These are phyloP conservation scores for Alloplasta piceator DNA, from an alignment of 2,888 invertebrate species.

Conservation along the genomic window DNA sequence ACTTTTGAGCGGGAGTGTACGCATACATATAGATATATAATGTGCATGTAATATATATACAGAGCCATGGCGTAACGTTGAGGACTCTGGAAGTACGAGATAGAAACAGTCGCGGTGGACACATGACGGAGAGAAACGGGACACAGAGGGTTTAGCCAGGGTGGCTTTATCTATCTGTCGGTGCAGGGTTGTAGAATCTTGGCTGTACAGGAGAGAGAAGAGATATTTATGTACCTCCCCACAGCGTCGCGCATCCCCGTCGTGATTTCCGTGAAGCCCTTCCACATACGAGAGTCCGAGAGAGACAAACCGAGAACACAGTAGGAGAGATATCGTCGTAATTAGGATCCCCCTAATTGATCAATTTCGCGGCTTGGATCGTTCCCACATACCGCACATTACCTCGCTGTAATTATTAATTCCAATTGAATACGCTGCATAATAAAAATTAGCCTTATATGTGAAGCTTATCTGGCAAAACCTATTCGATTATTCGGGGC, in stretches of 20 bases:
- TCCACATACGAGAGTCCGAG: neutral
- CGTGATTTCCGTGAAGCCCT: slow-evolving; percentile 33
- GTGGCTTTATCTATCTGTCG: slow-evolving; percentile 65
- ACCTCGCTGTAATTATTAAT: no score
- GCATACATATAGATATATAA: slow-evolving; percentile 11
- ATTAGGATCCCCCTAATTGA: slow-evolving; percentile 45
- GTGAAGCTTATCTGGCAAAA: no score
- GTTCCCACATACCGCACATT: slow-evolving; percentile 1
- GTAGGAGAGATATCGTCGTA: slow-evolving; percentile 23
- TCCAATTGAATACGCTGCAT: no score
- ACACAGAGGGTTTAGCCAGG: slow-evolving; percentile 34
- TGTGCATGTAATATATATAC: no score
- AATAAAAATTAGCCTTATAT: no score
- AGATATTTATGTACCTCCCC: slow-evolving; percentile 45
- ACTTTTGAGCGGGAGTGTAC: no score
- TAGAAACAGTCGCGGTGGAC: slow-evolving; percentile 27
- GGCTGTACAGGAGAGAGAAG: neutral
- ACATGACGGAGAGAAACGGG: slow-evolving; percentile 32
- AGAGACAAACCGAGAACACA: neutral
- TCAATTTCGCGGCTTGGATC: slow-evolving; percentile 45
- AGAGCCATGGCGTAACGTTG: neutral
- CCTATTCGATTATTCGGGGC: neutral
- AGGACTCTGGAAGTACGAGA: slow-evolving; percentile 24
- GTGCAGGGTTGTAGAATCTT: neutral
- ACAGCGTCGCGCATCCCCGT: slow-evolving; percentile 14